Evolutionary conservation across 1,140 invertebrate species (phyloP).

Genomic region (Caenorhabditis briggsae): DNA sequence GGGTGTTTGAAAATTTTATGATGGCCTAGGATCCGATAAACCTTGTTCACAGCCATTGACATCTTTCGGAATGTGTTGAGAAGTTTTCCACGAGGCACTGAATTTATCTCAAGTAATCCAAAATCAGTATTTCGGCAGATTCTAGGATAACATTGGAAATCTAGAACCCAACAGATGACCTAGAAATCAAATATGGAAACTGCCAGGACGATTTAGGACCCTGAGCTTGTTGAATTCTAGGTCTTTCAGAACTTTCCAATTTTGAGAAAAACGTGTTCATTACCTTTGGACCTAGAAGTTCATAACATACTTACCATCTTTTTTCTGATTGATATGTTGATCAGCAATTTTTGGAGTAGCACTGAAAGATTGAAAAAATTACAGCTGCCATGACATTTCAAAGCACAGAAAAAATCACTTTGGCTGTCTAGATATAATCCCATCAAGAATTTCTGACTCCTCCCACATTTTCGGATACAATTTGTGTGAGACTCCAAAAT

Average conservation of each 20-base stretch:
- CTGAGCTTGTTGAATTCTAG: neutral
- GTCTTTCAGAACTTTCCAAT: too few relatives aligned
- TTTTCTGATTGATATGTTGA: conserved; percentile 7
- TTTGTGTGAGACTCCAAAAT: neutral
- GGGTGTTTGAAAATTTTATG: neutral
- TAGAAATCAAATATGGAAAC: too few relatives aligned
- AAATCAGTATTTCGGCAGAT: too few relatives aligned
- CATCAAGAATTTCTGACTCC: too few relatives aligned
- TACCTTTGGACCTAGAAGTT: neutral
- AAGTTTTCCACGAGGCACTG: conserved; percentile 32
- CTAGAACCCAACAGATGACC: too few relatives aligned
- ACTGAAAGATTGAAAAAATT: conserved; percentile 7
- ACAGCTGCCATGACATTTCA: neutral
- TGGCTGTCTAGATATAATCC: too few relatives aligned
- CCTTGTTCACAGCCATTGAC: conserved; percentile 51
- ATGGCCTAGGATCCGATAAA: neutral
- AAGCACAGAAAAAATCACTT: too few relatives aligned
- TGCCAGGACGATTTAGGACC: too few relatives aligned
- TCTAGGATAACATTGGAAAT: too few relatives aligned
- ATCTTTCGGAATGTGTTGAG: conserved; percentile 41
- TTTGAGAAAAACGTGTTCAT: too few relatives aligned
- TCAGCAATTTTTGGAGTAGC: conserved; percentile 39
- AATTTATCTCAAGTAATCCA: too few relatives aligned
- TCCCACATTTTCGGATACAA: neutral
- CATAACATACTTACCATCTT: neutral